phyloP scores from a whole-genome alignment of 1,140 invertebrate species.

The Neodiprion virginianus region DNA sequence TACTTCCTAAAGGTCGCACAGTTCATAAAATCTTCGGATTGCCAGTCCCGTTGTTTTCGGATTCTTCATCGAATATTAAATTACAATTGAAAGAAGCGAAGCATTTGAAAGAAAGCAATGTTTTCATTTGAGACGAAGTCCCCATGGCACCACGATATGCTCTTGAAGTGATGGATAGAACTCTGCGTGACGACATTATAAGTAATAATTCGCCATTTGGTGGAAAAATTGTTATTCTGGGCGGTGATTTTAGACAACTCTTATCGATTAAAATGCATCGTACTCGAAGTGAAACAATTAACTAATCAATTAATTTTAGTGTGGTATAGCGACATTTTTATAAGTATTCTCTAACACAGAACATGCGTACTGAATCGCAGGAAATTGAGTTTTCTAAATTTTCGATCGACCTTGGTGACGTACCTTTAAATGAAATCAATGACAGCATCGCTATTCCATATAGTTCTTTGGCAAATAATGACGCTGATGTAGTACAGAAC shows the following conservation, averaged over 20 bases:
- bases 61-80: conserved; percentile 26
- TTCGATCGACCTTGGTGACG: conserved; percentile 28
- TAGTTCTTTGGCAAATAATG: conserved; percentile 4
- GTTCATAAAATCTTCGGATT: conserved; percentile 53
- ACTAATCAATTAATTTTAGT: conserved; percentile 28
- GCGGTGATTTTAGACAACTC: conserved; percentile 34
- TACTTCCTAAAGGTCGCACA: conserved; percentile 52
- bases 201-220: conserved; percentile 29
- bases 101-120: conserved; percentile 11
- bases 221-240: conserved; percentile 34
- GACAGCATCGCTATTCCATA: conserved; percentile 20
- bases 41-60: conserved; percentile 29
- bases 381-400: conserved; percentile 27
- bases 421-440: conserved; percentile 12
- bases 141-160: conserved; percentile 32
- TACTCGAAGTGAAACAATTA: conserved; percentile 23
- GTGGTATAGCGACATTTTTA: conserved; percentile 25
- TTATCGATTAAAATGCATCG: conserved; percentile 23
- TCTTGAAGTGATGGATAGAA: conserved; percentile 30
- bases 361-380: conserved; percentile 23
- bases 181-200: conserved; percentile 27
- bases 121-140: conserved; percentile 44
- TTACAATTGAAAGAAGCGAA: conserved; percentile 22
- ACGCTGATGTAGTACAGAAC: conserved; percentile 18
- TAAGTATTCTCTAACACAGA: conserved; percentile 24